These are phyloP conservation scores for Anastatus disparis DNA, from an alignment of 1,140 invertebrate genomes.

Conservation along the genomic window DNA sequence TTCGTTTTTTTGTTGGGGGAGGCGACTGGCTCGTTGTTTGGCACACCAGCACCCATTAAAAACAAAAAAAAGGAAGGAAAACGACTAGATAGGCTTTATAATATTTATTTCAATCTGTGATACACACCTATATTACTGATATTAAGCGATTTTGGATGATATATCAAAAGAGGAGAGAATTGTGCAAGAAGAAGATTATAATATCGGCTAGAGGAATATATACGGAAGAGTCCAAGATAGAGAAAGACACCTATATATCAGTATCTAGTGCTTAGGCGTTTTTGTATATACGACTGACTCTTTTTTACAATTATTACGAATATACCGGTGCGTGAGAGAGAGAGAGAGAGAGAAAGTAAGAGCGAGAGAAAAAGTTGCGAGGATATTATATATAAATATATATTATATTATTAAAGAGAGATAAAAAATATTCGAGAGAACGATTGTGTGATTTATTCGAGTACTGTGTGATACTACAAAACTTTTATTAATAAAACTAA, in stretches of 20 bases:
- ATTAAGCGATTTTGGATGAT: slow-evolving; percentile 26
- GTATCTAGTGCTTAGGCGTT: slow-evolving; percentile 57
- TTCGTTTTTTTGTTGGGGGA: no score
- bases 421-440: slow-evolving; percentile 5
- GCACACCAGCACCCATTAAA: neutral
- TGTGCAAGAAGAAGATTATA: neutral
- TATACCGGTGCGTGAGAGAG: slow-evolving; percentile 48
- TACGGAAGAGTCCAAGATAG: slow-evolving; percentile 2
- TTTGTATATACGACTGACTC: slow-evolving; percentile 68
- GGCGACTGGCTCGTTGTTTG: no score
- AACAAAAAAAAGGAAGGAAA: no score
- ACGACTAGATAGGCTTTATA: slow-evolving; percentile 57
- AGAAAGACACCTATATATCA: slow-evolving; percentile 49
- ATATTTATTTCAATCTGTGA: slow-evolving; percentile 63
- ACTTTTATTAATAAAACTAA: no score
- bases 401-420: no score
- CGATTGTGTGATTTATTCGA: slow-evolving; percentile 1
- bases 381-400: no score
- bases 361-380: neutral
- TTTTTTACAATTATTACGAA: slow-evolving; percentile 64
- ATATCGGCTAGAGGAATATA: neutral
- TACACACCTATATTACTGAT: slow-evolving; percentile 51
- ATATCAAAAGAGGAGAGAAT: neutral
- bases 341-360: neutral
- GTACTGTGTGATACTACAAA: no score